Base-by-base conservation (phyloP, 2,113 vertebrate species). In the Hucho hucho region DNA sequence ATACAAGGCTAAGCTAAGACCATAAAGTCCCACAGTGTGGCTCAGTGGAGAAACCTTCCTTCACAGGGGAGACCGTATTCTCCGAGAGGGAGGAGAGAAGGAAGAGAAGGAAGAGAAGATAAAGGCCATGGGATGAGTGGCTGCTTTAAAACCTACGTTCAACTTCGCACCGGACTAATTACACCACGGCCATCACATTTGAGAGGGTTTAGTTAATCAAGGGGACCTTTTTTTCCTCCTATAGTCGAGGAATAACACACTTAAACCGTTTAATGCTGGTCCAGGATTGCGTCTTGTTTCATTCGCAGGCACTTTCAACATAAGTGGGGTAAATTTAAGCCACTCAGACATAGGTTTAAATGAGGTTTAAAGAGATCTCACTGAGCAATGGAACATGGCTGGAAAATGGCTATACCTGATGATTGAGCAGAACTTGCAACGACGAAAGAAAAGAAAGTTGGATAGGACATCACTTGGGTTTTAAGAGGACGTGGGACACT, bases 121-220 rank as follows among this genome's bases (percentile, higher is more conserved):
- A 94, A 94, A 92, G 92, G 89, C 89, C 89, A 87, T 86, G 89
- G 90, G 88, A 93, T 91, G 92, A 93, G 91, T 91, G 92, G 90
- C 91, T 93, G 89, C 90, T 92, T 90, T 93, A 89, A 94, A 93
- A 93, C 85, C 92, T 83, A 85, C 88, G 89, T 93, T 91, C 79
- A 81, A 91, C 89, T 93, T 89, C 81, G 79, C 83, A 83, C 88
- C 83, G 84, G 89, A 84, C 90, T 94, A 94, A 94, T 94, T 94
- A 93, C 90, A 87, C 86, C 86, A 82, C 72, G 4, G 84, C 89
- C 92, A 91, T 93, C 89, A 91, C 89, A 92, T 92, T 92, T 91
- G 85, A 92, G 92, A 92, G 92, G 93, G 92, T 93, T 94, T 92
- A 92, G 91, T 91, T 93, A 89, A 94, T 93, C 89, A 92, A 92